phyloP scores from a whole-genome alignment of 2,888 invertebrate genomes.

The Pandemis cinnamomeana region DNA sequence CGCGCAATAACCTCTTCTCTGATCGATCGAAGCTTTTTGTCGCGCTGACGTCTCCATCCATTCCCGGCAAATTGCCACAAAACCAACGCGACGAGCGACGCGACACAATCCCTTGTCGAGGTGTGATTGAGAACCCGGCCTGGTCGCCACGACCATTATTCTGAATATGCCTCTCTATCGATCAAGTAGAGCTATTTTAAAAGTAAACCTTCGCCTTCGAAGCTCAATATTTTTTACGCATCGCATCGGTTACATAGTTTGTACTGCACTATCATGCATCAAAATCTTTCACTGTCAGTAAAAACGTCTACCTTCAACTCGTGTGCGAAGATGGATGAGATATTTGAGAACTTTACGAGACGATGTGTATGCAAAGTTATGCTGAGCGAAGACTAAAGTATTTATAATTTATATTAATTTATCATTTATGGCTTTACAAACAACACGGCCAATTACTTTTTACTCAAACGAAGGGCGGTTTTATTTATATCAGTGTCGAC shows the following conservation, averaged over 20 bases:
- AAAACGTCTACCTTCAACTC: conserved; percentile 44
- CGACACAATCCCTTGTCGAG: conserved; percentile 65
- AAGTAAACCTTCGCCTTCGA: conserved; percentile 47
- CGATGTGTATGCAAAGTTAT: conserved; percentile 21
- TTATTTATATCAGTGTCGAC: conserved; percentile 32
- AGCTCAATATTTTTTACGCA: conserved; percentile 53
- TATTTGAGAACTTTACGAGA: conserved; percentile 35
- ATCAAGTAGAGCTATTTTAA: conserved; percentile 65
- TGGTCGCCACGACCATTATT: conserved; percentile 67
- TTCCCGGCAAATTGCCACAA: conserved; percentile 78
- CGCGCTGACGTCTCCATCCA: conserved; percentile 80
- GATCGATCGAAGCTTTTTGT: conserved; percentile 83
- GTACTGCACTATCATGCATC: conserved; percentile 52
- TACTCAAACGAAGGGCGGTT: conserved; percentile 17
- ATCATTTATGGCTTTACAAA: conserved; percentile 28
- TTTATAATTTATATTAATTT: conserved; percentile 30
- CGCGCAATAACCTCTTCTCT: conserved; percentile 61
- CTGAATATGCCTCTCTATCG: conserved; percentile 76
- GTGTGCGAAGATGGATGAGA: conserved; percentile 45
- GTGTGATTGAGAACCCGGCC: conserved; percentile 72
- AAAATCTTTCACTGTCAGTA: conserved; percentile 62
- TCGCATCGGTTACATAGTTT: conserved; percentile 57
- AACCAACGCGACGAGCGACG: conserved; percentile 51
- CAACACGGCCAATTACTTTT: conserved; percentile 36
- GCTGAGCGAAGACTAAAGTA: conserved; percentile 14